Evolutionary conservation across 2,797 vertebrate genomes (phyloP), one percentile per base, ranked within the genome.

Genomic region (Sebastes minor): DNA sequence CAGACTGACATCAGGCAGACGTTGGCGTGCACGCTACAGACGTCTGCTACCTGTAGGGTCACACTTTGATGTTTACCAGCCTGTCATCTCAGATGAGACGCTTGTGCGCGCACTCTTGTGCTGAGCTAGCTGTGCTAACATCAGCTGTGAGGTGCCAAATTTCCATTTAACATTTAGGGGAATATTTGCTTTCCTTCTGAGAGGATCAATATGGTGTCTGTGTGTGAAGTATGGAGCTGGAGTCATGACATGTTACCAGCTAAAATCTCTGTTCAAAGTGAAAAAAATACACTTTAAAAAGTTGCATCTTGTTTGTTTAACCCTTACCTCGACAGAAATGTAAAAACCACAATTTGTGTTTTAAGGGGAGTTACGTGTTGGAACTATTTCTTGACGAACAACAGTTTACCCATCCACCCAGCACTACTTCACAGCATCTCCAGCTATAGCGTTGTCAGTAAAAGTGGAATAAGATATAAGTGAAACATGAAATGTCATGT

Each of bases 1-100:
- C 49, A n/a, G 22, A 55, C 52, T 20, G 61, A 23, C 8, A 53
- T 42, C 2, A 32, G 25, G 30, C 20, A 20, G 28, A 70, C 7
- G 25, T 20, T 71, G 55, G 63, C 74, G 20, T 13, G 35, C 69
- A 1, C 2, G 57, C 67, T 71, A 2, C 23, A 20, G 9, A 55
- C 67, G 8, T 5, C 22, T 42, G 56, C 18, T 55, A 35, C 27
- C 55, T 64, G 52, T 11, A 60, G 25, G 2, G 22, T 23, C 20
- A 22, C n/a, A 76, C 63, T 63, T 71, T 84, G 76, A 78, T 62
- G 64, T 76, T 52, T 16, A 13, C 23, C 9, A 8, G 22, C 38
- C 30, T 4, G 6, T 30, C 35, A 6, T 2, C 27, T 63, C 60
- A 32, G 35, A 23, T 38, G 33, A 57, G 18, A 49, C 33, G 55